Evolutionary conservation across 2,113 vertebrate species (phyloP), one percentile per base, ranked within the genome.

Genomic region (Onychorhynchus coronatus): DNA sequence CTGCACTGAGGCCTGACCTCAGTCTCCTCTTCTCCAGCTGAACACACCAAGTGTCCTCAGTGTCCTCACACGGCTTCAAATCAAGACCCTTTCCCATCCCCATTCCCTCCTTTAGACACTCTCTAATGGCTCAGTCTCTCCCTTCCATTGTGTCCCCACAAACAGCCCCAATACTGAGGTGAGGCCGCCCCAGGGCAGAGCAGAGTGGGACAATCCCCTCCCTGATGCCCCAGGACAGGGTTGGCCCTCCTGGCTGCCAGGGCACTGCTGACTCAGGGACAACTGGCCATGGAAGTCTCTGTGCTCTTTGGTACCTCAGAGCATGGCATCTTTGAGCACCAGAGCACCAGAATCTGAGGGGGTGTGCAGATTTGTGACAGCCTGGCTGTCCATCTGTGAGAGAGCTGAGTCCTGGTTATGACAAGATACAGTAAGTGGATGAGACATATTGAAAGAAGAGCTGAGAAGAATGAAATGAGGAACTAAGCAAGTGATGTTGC

Each of bases 321-420:
- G 33, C 33, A 58, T 23, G 11, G 24, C 12, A 0, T 19, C 81
- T 55, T 5, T 27, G 62, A 79, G 30, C 44, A 3, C 24, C 0
- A 0, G 30, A 62, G 10, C 6, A 11, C 2, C n/a, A n/a, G n/a
- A n/a, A n/a, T n/a, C n/a, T n/a, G 3, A 3, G 23, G 7, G 39
- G 55, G 11, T 0, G 0, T 30, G 46, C 37, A 71, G 7, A 4
- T 41, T 11, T 30, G 27, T 59, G 88, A 58, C 65, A 24, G 61
- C 61, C 46, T 35, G 41, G 39, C 56, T 41, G 17, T 35, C 18
- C 4, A 0, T 47, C 25, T n/a, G 30, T 33, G 79, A 35, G 35
- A n/a, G 14, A 30, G 23, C 65, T 80, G 62, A n/a, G 35, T n/a
- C 67, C 8, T 28, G 30, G 23, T 39, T 18, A 31, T 76, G 86